phyloP scores from a whole-genome alignment of 2,113 vertebrate genomes.

The Pantherophis guttatus region DNA sequence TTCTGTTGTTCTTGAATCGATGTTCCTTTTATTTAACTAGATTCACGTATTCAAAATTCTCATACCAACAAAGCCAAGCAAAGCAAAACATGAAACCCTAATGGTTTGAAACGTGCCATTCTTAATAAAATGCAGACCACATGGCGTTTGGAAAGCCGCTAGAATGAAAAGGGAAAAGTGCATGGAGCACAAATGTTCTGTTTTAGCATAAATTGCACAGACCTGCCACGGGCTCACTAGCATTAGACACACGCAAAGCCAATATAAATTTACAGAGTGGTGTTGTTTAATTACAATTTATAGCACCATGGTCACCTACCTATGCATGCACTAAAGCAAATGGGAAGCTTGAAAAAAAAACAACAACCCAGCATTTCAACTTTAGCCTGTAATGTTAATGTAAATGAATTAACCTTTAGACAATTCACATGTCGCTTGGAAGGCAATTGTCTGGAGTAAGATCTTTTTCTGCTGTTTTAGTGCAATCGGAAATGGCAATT shows the following conservation, averaged over 20 bases:
- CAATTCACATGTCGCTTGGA: not conserved
- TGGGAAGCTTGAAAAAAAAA: not conserved
- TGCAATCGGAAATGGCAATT: not conserved
- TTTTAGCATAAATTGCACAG: not conserved
- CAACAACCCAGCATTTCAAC: no score
- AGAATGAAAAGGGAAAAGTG: not conserved
- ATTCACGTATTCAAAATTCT: not conserved
- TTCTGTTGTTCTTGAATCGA: not conserved
- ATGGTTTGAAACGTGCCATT: not conserved
- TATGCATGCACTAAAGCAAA: not conserved
- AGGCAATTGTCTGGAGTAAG: not conserved
- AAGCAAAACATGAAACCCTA: not conserved
- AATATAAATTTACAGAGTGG: not conserved
- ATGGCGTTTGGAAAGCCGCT: not conserved
- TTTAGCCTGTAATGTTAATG: no score
- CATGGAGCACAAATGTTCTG: no score
- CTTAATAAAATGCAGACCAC: not conserved
- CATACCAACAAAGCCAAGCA: not conserved
- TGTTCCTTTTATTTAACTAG: not conserved
- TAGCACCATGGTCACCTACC: not conserved
- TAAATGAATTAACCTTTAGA: not conserved
- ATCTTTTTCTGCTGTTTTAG: not conserved
- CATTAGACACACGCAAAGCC: not conserved
- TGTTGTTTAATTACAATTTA: not conserved
- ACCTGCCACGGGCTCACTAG: not conserved